These are phyloP conservation scores for Microtus californicus DNA, from an alignment of 2,797 vertebrate genomes.

Conservation along the genomic window DNA sequence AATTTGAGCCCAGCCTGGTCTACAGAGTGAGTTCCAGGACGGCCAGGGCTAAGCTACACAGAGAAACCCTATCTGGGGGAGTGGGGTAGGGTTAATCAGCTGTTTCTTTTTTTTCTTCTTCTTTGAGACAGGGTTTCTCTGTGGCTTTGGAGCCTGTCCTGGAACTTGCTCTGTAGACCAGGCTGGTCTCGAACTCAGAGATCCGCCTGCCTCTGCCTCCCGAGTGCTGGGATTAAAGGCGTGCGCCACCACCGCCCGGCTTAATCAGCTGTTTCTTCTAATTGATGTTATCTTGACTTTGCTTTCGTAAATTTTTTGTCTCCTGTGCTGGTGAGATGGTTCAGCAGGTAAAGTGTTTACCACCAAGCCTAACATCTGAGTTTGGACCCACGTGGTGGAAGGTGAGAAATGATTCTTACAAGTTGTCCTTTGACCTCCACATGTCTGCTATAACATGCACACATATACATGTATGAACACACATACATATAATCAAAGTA, in stretches of 20 bases:
- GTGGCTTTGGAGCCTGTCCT: too few relatives aligned
- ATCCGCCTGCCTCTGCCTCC: too few relatives aligned
- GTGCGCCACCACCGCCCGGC: not conserved
- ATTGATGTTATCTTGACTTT: constrained; percentile 22
- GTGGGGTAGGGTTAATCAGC: not conserved
- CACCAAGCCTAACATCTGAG: not conserved
- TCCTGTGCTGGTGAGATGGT: not conserved
- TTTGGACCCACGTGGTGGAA: not conserved
- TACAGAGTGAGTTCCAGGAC: too few relatives aligned
- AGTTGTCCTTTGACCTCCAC: not conserved
- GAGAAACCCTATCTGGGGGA: too few relatives aligned
- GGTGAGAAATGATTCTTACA: not conserved
- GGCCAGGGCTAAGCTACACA: too few relatives aligned
- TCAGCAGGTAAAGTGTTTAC: not conserved
- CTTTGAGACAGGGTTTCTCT: too few relatives aligned
- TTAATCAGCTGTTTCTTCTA: not conserved
- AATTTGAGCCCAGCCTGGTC: too few relatives aligned
- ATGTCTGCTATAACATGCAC: not conserved
- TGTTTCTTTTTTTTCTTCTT: not conserved
- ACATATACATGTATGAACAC: not conserved
- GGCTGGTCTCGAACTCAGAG: too few relatives aligned
- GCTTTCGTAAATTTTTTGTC: constrained; percentile 19
- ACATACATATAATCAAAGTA: not conserved
- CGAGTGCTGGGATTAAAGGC: too few relatives aligned
- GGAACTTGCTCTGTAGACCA: too few relatives aligned